A percentile compares a stretch with the other conserved stretches of the same genome.
Evolutionary conservation across 37 sponge, comb jelly and placozoan species (phyloP).

Genomic region (Aplysina aerophoba): DNA sequence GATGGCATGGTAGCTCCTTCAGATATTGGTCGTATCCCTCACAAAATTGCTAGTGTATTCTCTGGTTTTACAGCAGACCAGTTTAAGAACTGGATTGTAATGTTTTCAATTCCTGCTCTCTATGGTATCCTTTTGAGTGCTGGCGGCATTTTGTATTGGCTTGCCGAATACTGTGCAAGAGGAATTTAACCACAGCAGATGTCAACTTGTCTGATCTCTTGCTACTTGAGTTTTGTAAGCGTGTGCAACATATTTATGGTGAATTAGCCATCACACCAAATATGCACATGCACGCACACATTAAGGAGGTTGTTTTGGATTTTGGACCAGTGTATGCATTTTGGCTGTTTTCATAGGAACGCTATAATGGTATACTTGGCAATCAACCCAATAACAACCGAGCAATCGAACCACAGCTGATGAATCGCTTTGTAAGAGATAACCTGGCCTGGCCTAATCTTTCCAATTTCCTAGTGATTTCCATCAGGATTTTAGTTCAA

Average conservation of each 20-base stretch:
- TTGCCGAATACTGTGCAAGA: conserved; percentile 12
- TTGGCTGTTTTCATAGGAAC: conserved; percentile 37
- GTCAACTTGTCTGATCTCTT: background rate
- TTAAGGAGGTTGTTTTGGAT: conserved; percentile 3
- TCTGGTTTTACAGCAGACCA: conserved; percentile 24
- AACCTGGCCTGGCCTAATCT: background rate
- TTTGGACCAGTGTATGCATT: conserved; percentile 20
- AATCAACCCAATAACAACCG: conserved; percentile 25
- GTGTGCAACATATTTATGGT: conserved; percentile 34
- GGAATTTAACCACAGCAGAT: background rate
- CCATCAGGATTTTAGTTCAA: background rate
- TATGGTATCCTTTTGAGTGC: conserved; percentile 17
- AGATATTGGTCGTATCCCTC: conserved; percentile 47
- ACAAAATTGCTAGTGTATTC: conserved; percentile 32
- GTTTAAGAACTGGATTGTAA: background rate
- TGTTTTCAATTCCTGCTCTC: conserved; percentile 21
- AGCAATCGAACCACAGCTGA: background rate
- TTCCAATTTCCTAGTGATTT: conserved; percentile 11
- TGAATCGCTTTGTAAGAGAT: conserved; percentile 28
- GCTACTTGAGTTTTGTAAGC: conserved; percentile 14
- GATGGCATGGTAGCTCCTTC: conserved; percentile 26
- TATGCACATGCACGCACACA: conserved; percentile 38
- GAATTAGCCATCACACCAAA: conserved; percentile 23
- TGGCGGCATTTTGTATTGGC: conserved; percentile 39
- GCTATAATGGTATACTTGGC: conserved; percentile 40